A percentile compares a stretch with the other conserved stretches of the same genome.
phyloP scores from a whole-genome alignment of 2,113 vertebrate species.

The Mirounga angustirostris region DNA sequence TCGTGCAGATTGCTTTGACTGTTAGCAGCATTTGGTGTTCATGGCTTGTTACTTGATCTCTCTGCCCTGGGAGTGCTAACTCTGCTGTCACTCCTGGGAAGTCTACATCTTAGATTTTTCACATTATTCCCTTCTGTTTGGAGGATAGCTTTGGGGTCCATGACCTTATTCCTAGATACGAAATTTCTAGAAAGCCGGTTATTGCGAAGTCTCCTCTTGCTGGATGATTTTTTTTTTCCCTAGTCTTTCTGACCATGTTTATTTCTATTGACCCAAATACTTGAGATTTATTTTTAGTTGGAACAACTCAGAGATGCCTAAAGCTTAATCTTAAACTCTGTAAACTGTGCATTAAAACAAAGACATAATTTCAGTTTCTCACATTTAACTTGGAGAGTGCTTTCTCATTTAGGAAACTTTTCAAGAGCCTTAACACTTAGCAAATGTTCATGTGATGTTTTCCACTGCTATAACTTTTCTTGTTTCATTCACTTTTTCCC shows the following conservation, averaged over 20 bases:
- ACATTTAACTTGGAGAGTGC: background rate
- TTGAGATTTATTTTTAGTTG: constrained; percentile 72
- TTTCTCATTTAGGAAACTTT: constrained; percentile 49
- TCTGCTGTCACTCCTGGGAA: background rate
- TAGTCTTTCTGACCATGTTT: constrained; percentile 51
- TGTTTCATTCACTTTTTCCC: background rate
- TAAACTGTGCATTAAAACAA: constrained; percentile 24
- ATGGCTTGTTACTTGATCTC: background rate
- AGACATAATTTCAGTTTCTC: constrained; percentile 52
- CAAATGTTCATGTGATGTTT: background rate
- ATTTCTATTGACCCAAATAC: constrained; percentile 72
- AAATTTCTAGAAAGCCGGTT: constrained; percentile 63
- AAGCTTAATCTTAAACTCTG: constrained; percentile 46
- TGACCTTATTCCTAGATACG: constrained; percentile 27
- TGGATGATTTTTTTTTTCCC: background rate
- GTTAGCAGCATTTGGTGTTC: background rate
- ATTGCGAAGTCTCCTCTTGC: background rate
- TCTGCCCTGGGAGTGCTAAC: background rate
- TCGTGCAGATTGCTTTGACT: background rate
- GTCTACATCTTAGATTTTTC: background rate
- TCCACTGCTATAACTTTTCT: constrained; percentile 23
- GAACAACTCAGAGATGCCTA: constrained; percentile 47
- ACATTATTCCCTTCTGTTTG: background rate
- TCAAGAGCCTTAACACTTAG: constrained; percentile 10
- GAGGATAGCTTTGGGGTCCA: background rate